A percentile compares a stretch with the other conserved stretches of the same genome.
Evolutionary conservation across 2,888 invertebrate genomes (phyloP).

Genomic region (Polyploca ridens): DNA sequence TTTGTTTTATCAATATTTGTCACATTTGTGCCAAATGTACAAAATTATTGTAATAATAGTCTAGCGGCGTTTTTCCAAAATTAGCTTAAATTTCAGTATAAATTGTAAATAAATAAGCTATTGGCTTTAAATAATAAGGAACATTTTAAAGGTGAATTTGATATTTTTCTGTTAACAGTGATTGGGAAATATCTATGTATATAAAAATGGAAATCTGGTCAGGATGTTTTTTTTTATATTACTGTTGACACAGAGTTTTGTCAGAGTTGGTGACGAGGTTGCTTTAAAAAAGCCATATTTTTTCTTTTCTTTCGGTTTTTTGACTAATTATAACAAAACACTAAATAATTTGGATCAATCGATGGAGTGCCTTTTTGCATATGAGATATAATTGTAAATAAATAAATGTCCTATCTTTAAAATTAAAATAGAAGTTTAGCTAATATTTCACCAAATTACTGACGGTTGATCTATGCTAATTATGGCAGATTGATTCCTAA

Average conservation of each 20-base stretch:
- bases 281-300: not conserved
- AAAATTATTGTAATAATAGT: not conserved
- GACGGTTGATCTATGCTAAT: not conserved
- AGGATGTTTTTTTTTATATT: not conserved
- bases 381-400: not conserved
- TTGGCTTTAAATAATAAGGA: not conserved
- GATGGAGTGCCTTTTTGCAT: not conserved
- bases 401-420: not conserved
- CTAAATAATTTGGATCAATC: not conserved
- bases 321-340: not conserved
- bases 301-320: not conserved
- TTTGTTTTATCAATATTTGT: not conserved
- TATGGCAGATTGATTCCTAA: no score
- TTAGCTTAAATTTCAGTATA: not conserved
- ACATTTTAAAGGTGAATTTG: not conserved
- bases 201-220: not conserved
- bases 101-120: not conserved
- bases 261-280: not conserved
- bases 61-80: not conserved
- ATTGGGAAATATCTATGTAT: not conserved
- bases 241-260: not conserved
- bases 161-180: not conserved
- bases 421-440: not conserved
- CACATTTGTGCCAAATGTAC: not conserved
- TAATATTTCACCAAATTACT: not conserved